A percentile compares a stretch with the other conserved stretches of the same genome.
These are phyloP conservation scores for Neodontobutis hainanensis DNA, from an alignment of 2,113 vertebrate genomes.

Conservation along the genomic window DNA sequence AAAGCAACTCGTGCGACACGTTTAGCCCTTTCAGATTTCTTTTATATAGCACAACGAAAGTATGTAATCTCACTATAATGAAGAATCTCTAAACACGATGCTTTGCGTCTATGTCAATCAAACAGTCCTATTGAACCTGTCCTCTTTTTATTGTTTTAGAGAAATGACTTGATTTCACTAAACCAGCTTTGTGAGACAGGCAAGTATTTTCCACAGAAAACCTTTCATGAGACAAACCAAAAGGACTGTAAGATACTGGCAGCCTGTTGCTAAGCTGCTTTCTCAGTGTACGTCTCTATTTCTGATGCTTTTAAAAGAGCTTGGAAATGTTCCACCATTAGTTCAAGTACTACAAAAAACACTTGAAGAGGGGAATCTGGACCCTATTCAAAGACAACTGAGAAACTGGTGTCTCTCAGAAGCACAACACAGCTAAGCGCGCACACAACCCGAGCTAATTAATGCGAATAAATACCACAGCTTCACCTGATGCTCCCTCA, in stretches of 20 bases:
- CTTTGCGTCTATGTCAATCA: not conserved
- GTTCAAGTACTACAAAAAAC: constrained; percentile 25
- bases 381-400: constrained; percentile 23
- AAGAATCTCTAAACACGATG: not conserved
- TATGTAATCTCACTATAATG: not conserved
- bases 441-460: constrained; percentile 50
- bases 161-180: not conserved
- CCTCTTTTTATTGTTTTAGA: not conserved
- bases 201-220: not conserved
- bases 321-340: constrained; percentile 17
- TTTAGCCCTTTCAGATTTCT: not conserved
- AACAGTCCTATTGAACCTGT: not conserved
- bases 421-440: constrained; percentile 29
- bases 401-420: constrained; percentile 8
- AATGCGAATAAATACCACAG: constrained; percentile 36
- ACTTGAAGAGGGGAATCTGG: constrained; percentile 20
- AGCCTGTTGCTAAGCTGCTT: constrained; percentile 26
- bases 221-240: constrained; percentile 24
- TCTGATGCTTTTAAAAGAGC: constrained; percentile 15
- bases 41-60: not conserved
- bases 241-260: not conserved
- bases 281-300: constrained; percentile 24
- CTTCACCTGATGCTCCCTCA: constrained; percentile 21
- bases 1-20: not conserved
- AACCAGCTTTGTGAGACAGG: constrained; percentile 40